phyloP scores from a whole-genome alignment of 2,797 vertebrate species.

The Darevskia nairensis region DNA sequence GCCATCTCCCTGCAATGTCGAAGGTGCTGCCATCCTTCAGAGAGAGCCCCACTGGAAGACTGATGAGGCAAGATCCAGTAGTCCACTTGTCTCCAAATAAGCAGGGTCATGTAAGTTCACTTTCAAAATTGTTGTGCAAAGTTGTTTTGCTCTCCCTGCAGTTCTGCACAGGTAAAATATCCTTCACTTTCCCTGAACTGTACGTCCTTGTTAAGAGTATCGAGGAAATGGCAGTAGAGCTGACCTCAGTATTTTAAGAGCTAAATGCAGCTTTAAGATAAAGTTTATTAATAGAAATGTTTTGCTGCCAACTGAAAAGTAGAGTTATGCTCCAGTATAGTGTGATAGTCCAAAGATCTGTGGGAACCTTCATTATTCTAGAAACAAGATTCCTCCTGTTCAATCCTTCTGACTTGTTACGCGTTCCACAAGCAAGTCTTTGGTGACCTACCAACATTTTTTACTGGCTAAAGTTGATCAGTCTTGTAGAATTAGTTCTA shows the following conservation, averaged over 20 bases:
- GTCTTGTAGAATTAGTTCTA: neutral
- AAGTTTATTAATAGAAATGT: constrained; percentile 36
- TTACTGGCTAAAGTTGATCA: constrained; percentile 19
- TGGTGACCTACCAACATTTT: neutral
- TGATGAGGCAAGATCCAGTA: constrained; percentile 89
- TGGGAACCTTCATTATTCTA: constrained; percentile 27
- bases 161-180: neutral
- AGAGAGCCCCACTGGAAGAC: constrained; percentile 88
- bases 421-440: neutral
- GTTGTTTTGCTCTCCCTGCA: constrained; percentile 4
- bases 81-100: constrained; percentile 90
- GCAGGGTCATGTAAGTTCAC: constrained; percentile 86
- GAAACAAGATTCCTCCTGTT: neutral
- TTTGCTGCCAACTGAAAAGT: constrained; percentile 35
- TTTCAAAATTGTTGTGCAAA: constrained; percentile 13
- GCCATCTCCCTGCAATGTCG: constrained; percentile 83
- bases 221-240: constrained; percentile 8
- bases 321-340: constrained; percentile 15
- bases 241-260: constrained; percentile 14
- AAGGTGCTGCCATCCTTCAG: constrained; percentile 88
- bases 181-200: neutral
- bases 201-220: neutral
- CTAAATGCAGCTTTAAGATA: neutral
- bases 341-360: constrained; percentile 24
- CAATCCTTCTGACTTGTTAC: neutral